These are phyloP conservation scores for Glossophaga mutica DNA, from an alignment of 2,797 vertebrate species.

Conservation along the genomic window DNA sequence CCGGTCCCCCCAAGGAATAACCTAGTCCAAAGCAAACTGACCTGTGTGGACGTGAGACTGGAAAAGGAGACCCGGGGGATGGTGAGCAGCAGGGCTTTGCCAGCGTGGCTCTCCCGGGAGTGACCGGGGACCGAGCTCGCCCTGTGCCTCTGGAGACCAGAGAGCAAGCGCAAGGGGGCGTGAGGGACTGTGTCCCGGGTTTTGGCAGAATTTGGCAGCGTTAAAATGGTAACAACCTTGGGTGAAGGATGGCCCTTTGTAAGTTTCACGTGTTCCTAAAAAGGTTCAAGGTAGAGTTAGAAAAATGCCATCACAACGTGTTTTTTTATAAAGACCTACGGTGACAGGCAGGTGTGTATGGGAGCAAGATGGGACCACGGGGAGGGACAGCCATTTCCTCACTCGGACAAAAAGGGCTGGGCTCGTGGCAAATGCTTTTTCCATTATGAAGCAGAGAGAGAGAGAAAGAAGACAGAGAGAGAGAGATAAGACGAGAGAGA, in stretches of 20 bases:
- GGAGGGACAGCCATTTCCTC: constrained; percentile 71
- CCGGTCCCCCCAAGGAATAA: constrained; percentile 68
- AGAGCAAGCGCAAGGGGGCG: neutral
- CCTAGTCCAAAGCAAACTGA: constrained; percentile 58
- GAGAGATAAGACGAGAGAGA: neutral
- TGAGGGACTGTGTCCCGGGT: constrained; percentile 71
- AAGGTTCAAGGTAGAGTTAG: constrained; percentile 76
- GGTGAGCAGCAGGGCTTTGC: constrained; percentile 59
- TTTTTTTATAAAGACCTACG: constrained; percentile 75
- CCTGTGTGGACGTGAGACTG: neutral
- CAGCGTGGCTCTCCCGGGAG: constrained; percentile 63
- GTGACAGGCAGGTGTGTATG: constrained; percentile 75
- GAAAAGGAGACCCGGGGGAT: constrained; percentile 65
- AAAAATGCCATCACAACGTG: constrained; percentile 73
- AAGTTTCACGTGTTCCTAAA: constrained; percentile 73
- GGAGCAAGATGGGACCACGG: constrained; percentile 57
- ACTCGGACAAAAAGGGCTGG: constrained; percentile 87
- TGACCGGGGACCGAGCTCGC: constrained; percentile 77
- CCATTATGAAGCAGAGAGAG: constrained; percentile 78
- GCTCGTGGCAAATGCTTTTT: constrained; percentile 90
- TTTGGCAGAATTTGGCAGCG: constrained; percentile 94
- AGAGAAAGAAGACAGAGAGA: constrained; percentile 55
- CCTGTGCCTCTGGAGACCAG: constrained; percentile 71
- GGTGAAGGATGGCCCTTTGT: constrained; percentile 78
- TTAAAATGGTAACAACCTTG: constrained; percentile 78